phyloP scores from a whole-genome alignment of 2,113 vertebrate genomes.

The Hiodon alosoides region DNA sequence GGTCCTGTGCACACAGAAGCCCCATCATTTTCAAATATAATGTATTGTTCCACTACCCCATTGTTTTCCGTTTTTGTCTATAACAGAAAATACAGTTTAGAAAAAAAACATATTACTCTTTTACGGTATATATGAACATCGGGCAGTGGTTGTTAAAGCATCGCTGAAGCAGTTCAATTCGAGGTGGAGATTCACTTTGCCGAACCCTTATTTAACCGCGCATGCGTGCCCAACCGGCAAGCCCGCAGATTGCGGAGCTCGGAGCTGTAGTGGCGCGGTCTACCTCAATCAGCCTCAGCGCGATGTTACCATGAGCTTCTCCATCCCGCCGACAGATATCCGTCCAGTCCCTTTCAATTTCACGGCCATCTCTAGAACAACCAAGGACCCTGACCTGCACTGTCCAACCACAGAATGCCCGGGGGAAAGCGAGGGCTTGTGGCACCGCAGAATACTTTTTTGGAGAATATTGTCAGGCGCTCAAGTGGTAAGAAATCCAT shows the following conservation, averaged over 20 bases:
- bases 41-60: too few species aligned
- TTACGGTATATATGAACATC: too few species aligned
- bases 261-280: conserved; percentile 51
- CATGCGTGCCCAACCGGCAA: conserved; percentile 22
- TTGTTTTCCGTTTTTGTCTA: too few species aligned
- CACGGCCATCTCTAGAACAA: conserved; percentile 49
- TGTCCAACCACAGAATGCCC: conserved; percentile 85
- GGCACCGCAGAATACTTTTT: conserved; percentile 95
- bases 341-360: conserved; percentile 57
- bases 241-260: conserved; percentile 45
- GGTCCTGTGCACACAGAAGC: too few species aligned
- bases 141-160: too few species aligned
- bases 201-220: conserved; percentile 1
- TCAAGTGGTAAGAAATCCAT: conserved; percentile 81
- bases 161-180: neutral
- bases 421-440: conserved; percentile 96
- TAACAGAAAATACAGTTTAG: too few species aligned
- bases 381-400: conserved; percentile 54
- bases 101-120: too few species aligned
- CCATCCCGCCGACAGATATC: conserved; percentile 61
- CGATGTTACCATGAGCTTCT: conserved; percentile 71
- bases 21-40: too few species aligned
- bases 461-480: conserved; percentile 93
- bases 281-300: conserved; percentile 55
- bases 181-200: neutral